These are phyloP conservation scores for Protobothrops mucrosquamatus DNA, from an alignment of 2,113 vertebrate species.

Conservation along the genomic window DNA sequence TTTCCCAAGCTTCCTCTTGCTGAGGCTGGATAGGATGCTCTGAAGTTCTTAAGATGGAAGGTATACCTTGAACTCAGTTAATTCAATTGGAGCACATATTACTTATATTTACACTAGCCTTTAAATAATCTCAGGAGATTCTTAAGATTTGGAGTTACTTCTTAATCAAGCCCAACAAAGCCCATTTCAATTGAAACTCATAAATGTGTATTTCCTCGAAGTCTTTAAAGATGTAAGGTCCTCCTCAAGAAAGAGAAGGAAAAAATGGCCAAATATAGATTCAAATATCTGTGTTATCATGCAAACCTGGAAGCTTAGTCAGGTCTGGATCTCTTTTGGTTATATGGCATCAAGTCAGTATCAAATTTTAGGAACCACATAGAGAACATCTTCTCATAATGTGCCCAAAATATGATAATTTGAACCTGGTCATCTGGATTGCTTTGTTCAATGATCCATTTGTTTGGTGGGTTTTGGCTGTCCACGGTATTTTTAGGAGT, in stretches of 20 bases:
- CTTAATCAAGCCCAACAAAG: background rate
- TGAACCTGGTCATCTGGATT: background rate
- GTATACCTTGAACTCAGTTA: background rate
- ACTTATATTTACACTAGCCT: background rate
- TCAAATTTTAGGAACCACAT: background rate
- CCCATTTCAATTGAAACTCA: background rate
- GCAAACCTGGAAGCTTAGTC: background rate
- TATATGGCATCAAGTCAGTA: background rate
- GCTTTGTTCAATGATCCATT: background rate
- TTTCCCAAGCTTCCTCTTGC: background rate
- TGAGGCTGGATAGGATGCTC: background rate
- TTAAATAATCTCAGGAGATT: background rate
- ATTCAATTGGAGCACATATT: background rate
- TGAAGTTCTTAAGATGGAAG: background rate
- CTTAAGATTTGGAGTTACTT: background rate
- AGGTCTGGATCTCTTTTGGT: background rate
- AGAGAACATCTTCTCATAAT: background rate
- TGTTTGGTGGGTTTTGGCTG: background rate
- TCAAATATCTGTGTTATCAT: background rate
- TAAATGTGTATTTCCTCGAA: background rate
- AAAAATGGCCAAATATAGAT: background rate
- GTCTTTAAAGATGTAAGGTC: background rate
- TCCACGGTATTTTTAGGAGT: background rate
- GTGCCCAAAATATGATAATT: background rate
- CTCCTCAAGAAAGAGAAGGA: background rate